Conservation (phyloP, 2,888 invertebrate species). For the Caenorhabditis sp. region DNA sequence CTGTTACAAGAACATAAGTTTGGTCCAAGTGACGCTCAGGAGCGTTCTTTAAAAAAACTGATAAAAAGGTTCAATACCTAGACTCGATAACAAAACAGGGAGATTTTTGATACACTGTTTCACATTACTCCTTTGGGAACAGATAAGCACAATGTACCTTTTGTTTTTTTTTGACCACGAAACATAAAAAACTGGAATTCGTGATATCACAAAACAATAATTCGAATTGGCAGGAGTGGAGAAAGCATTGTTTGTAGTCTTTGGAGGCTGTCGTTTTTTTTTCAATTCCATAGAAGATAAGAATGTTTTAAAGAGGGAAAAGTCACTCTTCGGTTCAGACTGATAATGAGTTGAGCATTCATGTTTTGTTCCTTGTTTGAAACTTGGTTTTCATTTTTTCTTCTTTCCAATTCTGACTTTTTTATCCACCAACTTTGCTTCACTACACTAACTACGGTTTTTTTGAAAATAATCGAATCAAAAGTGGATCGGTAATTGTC, state of each 20-base stretch:
- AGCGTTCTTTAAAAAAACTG: too few relatives aligned
- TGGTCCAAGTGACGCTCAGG: too few relatives aligned
- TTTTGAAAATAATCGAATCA: slow-evolving; percentile 23
- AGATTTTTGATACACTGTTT: too few relatives aligned
- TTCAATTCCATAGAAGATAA: slow-evolving; percentile 14
- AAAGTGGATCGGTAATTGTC: slow-evolving; percentile 4
- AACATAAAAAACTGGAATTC: not conserved
- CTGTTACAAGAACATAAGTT: too few relatives aligned
- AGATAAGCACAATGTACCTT: slow-evolving; percentile 20
- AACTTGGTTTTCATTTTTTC: not conserved
- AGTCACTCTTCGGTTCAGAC: not conserved
- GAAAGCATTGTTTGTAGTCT: slow-evolving; percentile 36
- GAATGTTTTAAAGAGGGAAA: not conserved
- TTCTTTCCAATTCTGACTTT: not conserved
- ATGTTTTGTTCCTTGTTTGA: slow-evolving; percentile 7
- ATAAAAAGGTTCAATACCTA: too few relatives aligned
- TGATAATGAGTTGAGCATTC: slow-evolving; percentile 23
- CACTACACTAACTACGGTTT: slow-evolving; percentile 17
- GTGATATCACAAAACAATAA: slow-evolving; percentile 9
- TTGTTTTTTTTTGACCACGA: slow-evolving; percentile 2
- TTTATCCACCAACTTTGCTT: too few relatives aligned
- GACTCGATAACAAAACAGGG: too few relatives aligned
- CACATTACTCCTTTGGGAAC: not conserved
- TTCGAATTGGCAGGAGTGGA: slow-evolving; percentile 11
- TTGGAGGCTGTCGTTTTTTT: slow-evolving; percentile 11